Conservation (phyloP, 2,797 vertebrate genomes). For the Pristis pectinata region DNA sequence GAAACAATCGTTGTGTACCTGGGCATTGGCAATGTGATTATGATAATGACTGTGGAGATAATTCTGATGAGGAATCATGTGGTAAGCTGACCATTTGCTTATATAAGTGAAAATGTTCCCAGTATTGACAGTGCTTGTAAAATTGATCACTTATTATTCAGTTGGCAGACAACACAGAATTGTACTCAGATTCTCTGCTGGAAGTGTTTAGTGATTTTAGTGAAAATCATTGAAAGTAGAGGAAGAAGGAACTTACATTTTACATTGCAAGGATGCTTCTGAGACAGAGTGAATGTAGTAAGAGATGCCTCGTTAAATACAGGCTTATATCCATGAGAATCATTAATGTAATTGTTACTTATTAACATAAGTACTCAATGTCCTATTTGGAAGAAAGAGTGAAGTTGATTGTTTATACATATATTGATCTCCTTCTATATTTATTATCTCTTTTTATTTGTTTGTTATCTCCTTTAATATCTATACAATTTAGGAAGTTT, state of each 20-base stretch:
- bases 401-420: neutral
- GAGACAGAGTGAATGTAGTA: neutral
- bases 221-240: neutral
- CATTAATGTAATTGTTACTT: neutral
- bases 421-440: neutral
- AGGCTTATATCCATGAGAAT: neutral
- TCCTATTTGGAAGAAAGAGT: neutral
- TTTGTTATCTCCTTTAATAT: neutral
- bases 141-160: neutral
- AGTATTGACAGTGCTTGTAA: neutral
- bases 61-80: slow-evolving; percentile 94
- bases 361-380: neutral
- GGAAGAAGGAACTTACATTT: neutral
- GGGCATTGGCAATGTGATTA: slow-evolving; percentile 97
- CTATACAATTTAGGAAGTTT: neutral
- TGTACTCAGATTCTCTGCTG: neutral
- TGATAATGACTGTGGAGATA: slow-evolving; percentile 95
- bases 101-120: neutral
- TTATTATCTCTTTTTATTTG: too few species aligned
- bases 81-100: slow-evolving; percentile 70
- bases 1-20: slow-evolving; percentile 98
- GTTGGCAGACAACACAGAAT: neutral
- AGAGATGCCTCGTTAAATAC: neutral
- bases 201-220: neutral
- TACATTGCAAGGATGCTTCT: neutral